Evolutionary conservation across 2,888 invertebrate genomes (phyloP).

Genomic region (Monochamus alternatus): DNA sequence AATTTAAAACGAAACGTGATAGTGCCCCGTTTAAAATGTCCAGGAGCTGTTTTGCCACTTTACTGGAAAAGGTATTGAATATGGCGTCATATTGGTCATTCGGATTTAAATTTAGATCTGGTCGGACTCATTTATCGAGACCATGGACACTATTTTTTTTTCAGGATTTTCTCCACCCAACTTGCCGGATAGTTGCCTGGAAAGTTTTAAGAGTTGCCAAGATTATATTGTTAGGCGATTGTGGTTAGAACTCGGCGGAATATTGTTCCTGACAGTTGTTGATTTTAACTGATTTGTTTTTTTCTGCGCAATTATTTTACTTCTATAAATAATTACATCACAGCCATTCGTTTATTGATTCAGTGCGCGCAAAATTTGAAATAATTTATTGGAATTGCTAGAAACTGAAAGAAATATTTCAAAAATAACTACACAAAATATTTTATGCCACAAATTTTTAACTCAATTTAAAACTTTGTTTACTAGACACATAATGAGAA

Average conservation of each 20-base stretch:
- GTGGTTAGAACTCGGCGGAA: constrained; percentile 15
- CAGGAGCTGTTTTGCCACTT: constrained; percentile 62
- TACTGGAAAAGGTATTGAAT: constrained; percentile 71
- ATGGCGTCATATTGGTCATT: constrained; percentile 71
- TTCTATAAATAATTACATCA: constrained; percentile 54
- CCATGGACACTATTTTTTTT: constrained; percentile 33
- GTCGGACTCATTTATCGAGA: constrained; percentile 28
- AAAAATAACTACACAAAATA: neutral
- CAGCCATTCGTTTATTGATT: constrained; percentile 37
- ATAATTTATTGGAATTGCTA: constrained; percentile 3
- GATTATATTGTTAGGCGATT: constrained; percentile 27
- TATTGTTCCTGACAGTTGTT: constrained; percentile 22
- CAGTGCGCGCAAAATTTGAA: constrained; percentile 32
- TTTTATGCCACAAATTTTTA: neutral
- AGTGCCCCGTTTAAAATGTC: constrained; percentile 71
- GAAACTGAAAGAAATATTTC: neutral
- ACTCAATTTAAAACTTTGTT: neutral
- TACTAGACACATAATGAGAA: neutral
- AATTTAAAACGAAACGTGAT: constrained; percentile 59
- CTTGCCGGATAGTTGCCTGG: neutral
- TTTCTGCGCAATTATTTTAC: constrained; percentile 49
- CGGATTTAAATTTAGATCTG: constrained; percentile 68
- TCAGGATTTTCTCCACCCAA: constrained; percentile 16
- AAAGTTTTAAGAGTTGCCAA: constrained; percentile 30
- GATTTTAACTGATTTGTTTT: constrained; percentile 35